Percentiles rank a stretch among this genome's conserved stretches.
phyloP scores from a whole-genome alignment of 1,140 invertebrate genomes.

The Tetranychus cinnabarinus region DNA sequence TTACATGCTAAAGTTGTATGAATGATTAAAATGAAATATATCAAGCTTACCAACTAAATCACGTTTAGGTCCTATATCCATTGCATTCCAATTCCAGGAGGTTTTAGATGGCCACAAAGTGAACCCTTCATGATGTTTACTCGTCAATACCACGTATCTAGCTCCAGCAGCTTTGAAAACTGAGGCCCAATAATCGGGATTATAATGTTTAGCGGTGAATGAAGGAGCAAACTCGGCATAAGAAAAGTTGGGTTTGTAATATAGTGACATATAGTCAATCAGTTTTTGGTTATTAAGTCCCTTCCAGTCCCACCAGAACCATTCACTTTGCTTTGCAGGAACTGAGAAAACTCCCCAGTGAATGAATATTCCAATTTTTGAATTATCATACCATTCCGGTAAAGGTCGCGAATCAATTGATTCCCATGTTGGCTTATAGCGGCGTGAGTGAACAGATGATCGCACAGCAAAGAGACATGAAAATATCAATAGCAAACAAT shows the following conservation, averaged over 20 bases:
- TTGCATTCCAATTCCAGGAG: conserved; percentile 69
- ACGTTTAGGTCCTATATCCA: conserved; percentile 55
- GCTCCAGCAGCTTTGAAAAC: conserved; percentile 19
- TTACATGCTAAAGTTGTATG: not conserved
- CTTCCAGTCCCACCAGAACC: conserved; percentile 47
- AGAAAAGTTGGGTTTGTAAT: conserved; percentile 20
- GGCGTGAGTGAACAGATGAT: too few species aligned
- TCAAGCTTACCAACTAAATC: conserved; percentile 42
- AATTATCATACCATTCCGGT: conserved; percentile 24
- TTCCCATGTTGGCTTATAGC: conserved; percentile 34
- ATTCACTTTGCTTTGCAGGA: conserved; percentile 55
- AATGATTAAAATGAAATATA: not conserved
- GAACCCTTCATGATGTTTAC: conserved; percentile 81
- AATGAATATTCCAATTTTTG: conserved; percentile 42
- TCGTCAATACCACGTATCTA: conserved; percentile 67
- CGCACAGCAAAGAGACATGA: too few species aligned
- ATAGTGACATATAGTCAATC: conserved; percentile 21
- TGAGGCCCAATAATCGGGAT: conserved; percentile 21
- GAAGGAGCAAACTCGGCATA: conserved; percentile 25
- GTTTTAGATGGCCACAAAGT: conserved; percentile 64
- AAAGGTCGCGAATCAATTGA: conserved; percentile 57
- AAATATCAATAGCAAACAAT: too few species aligned
- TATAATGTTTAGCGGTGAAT: conserved; percentile 23
- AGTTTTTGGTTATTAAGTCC: not conserved
- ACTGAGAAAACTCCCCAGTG: conserved; percentile 85